These are phyloP conservation scores for Emys orbicularis DNA, from an alignment of 2,797 vertebrate genomes.

Conservation along the genomic window DNA sequence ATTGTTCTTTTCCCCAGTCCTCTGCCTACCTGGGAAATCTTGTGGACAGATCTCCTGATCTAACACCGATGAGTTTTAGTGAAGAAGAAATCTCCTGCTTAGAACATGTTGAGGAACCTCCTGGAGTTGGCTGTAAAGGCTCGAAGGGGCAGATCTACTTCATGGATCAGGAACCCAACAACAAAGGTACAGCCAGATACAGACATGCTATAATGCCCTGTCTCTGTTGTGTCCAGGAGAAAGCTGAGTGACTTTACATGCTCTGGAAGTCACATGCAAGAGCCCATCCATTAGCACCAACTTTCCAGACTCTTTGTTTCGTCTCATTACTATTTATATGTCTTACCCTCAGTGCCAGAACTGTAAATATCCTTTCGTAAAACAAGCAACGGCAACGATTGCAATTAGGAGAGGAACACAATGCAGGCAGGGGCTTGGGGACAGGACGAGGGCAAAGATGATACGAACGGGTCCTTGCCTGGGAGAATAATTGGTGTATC, in stretches of 20 bases:
- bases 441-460: background rate
- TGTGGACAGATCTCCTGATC: background rate
- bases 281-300: background rate
- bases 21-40: background rate
- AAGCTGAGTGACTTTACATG: background rate
- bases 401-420: background rate
- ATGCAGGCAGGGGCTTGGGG: too few species aligned
- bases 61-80: background rate
- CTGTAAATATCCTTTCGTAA: background rate
- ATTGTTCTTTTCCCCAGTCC: background rate
- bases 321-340: background rate
- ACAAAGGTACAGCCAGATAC: background rate
- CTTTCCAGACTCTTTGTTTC: background rate
- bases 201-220: too few species aligned
- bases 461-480: background rate
- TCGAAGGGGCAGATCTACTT: background rate
- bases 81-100: background rate
- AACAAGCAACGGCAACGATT: background rate
- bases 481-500: background rate
- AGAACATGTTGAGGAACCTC: background rate
- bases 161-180: rapidly evolving
- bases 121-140: rapidly evolving
- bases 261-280: background rate
- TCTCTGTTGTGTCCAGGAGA: background rate
- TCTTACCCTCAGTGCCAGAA: background rate